Evolutionary conservation across 2,797 vertebrate genomes (phyloP).

Genomic region (Typhlichthys subterraneus): DNA sequence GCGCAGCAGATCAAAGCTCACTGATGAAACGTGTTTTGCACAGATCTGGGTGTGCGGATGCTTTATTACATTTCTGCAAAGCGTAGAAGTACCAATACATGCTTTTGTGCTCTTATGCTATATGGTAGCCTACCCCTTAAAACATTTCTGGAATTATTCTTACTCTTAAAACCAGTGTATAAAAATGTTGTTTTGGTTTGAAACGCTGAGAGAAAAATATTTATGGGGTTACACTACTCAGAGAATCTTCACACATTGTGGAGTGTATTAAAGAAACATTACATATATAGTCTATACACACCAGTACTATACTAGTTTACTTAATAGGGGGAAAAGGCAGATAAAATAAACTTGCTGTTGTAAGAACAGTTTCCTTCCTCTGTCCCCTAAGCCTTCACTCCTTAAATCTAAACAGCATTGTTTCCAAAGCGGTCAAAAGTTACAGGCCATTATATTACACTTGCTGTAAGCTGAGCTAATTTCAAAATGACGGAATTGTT

Average conservation of each 20-base stretch:
- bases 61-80: too few species aligned
- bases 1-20: too few species aligned
- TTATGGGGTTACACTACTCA: too few species aligned
- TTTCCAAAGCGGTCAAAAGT: conserved; percentile 29
- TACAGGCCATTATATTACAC: conserved; percentile 14
- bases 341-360: neutral
- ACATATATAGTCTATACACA: neutral
- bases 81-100: neutral
- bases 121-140: too few species aligned
- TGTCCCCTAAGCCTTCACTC: neutral
- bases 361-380: conserved; percentile 23
- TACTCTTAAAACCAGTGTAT: too few species aligned
- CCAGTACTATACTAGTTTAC: neutral
- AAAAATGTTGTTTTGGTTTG: too few species aligned
- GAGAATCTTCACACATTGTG: neutral
- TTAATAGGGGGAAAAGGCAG: neutral
- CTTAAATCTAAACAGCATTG: conserved; percentile 27
- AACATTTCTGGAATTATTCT: too few species aligned
- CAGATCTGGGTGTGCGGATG: too few species aligned
- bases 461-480: neutral
- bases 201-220: too few species aligned
- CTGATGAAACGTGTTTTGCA: too few species aligned
- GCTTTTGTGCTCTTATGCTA: neutral
- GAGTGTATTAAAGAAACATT: neutral
- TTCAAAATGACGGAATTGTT: conserved; percentile 20